These are phyloP conservation scores for Nomada goodeniana DNA, from an alignment of 2,888 invertebrate species.

Conservation along the genomic window DNA sequence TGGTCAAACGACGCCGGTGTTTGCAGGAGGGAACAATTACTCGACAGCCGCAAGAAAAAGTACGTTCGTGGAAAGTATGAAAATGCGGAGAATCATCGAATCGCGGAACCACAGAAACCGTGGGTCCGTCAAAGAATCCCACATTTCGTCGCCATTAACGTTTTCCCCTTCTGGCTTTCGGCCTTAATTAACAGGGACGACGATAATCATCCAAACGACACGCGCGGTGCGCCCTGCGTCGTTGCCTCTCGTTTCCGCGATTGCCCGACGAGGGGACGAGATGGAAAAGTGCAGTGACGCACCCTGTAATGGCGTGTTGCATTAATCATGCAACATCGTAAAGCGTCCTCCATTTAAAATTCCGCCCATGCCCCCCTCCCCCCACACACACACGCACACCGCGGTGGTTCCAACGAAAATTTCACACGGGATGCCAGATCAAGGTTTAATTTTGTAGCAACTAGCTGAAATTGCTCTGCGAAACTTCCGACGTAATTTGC, in stretches of 20 bases:
- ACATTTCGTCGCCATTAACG: conserved; percentile 28
- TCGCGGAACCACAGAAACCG: not conserved
- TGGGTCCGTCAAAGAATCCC: not conserved
- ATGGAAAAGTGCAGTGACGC: conserved; percentile 10
- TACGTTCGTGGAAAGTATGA: too few species aligned
- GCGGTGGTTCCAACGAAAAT: conserved; percentile 14
- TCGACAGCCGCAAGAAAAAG: too few species aligned
- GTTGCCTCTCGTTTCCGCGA: conserved; percentile 40
- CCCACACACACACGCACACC: too few species aligned
- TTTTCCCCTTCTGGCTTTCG: conserved; percentile 43
- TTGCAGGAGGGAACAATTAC: too few species aligned
- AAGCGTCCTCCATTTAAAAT: conserved; percentile 57
- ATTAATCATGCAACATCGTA: conserved; percentile 56
- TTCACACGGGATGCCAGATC: conserved; percentile 4
- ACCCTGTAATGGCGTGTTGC: conserved; percentile 49
- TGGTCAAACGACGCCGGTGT: too few species aligned
- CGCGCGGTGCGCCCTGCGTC: conserved; percentile 6
- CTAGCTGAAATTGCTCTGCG: conserved; percentile 3
- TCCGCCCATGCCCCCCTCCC: conserved; percentile 5
- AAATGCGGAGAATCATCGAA: too few species aligned
- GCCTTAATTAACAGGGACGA: conserved; percentile 34
- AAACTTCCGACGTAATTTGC: not conserved
- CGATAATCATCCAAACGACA: conserved; percentile 47
- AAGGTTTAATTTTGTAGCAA: conserved; percentile 22
- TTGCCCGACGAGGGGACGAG: conserved; percentile 14